Evolutionary conservation across 2,113 vertebrate species (phyloP), one percentile per base, ranked within the genome.

Genomic region (Engraulis encrasicolus): DNA sequence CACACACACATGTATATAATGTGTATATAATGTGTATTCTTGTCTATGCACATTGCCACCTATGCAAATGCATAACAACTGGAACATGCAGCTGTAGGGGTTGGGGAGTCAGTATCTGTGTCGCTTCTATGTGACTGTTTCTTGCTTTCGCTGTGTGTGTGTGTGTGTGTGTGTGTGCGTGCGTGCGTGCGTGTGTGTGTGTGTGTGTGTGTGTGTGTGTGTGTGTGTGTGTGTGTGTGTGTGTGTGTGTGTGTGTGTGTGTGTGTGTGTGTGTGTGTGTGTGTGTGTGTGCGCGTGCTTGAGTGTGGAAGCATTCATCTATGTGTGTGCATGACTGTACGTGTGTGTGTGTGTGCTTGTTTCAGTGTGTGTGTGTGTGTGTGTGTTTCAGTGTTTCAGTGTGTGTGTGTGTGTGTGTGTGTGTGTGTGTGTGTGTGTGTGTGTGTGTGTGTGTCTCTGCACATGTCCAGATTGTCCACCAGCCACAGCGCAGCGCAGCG

Each of bases 181-280:
- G n/a, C 23, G 36, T 40, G 36, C n/a, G 40, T 86, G 74, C 83
- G 45, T n/a, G 79, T 81, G 83, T 77, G 79, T 81, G 52, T 50
- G 54, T 23, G 54, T 74, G 78, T 37, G 27, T 40, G 49, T 74
- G 23, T 34, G 66, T 36, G 31, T 36, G 66, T 36, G 66, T 77
- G 83, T 78, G 15, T 23, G 6, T 49, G 17, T n/a, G 23, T 80
- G 6, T 31, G 7, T 80, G 17, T 27, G 50, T 50, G n/a, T n/a
- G n/a, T n/a, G n/a, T n/a, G n/a, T n/a, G n/a, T n/a, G n/a, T n/a
- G n/a, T n/a, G n/a, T 37, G 40, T 66, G 66, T 82, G 45, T 58
- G 86, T 78, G 84, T 82, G 80, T 84, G n/a, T n/a, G 36, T 20
- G 36, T 45, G 40, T 86, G 74, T 83, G 36, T n/a, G 79, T 81